Base-by-base conservation (phyloP, 2,888 invertebrate genomes). In the Drosophila demipolita region DNA sequence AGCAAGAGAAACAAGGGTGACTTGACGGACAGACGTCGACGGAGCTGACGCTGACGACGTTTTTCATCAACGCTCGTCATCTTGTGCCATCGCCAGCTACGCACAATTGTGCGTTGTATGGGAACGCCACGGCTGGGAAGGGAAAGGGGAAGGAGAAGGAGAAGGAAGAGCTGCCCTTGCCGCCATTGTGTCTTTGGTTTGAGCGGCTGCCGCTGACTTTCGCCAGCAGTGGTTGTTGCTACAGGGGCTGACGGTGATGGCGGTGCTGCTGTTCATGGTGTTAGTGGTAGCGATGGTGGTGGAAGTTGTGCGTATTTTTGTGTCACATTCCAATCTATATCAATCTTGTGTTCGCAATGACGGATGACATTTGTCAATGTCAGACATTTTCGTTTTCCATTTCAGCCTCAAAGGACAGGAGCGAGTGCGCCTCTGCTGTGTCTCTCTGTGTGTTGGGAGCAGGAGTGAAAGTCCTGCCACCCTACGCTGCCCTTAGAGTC, bases 321-420 rank as follows among this genome's bases (percentile, higher is more conserved):
- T 92, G 93, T 93, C 93, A 93, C 92, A 92, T 92, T 93, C 92
- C 93, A 93, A 93, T 93, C 93, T 92, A 93, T 92, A 93, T 93
- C 93, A 93, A 93, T 93, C 93, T 93, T 93, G 88, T 93, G 93
- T 93, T 93, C 92, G 92, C 93, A 93, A 92, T 93, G 93, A 93
- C 93, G 93, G 93, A 93, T 93, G 92, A 89, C 91, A 93, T 93
- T 93, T 92, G 92, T 93, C 93, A 93, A 93, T 92, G 93, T 93
- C 93, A 93, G 92, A 91, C 92, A 91, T 92, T 92, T 92, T 92
- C 92, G 92, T 92, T 91, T 88, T 91, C 87, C 90, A 89, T 87
- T 89, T 86, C 86, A 89, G 87, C 77, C 90, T 91, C 84, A 82
- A 82, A 80, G 81, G 80, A 82, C 79, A 81, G 79, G 73, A 80